These are phyloP conservation scores for Oikopleura albicans DNA, from an alignment of 23 tunicate genomes.

Conservation along the genomic window DNA sequence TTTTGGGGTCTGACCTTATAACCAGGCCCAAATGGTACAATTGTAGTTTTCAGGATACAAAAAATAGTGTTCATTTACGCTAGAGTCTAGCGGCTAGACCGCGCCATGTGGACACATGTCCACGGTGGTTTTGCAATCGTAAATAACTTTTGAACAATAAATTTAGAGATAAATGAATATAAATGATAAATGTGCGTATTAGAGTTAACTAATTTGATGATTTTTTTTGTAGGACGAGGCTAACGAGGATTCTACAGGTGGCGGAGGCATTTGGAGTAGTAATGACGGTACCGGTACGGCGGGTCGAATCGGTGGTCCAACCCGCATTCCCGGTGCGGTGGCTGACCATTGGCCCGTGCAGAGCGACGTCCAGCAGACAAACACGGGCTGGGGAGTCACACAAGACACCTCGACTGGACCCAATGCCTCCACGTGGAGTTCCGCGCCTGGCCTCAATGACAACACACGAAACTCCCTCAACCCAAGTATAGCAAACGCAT, in stretches of 20 bases:
- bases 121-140: too few relatives aligned
- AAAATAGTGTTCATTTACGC: too few relatives aligned
- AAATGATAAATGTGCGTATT: too few relatives aligned
- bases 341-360: background rate
- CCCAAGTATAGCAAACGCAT: background rate
- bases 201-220: too few relatives aligned
- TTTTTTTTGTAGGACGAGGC: background rate
- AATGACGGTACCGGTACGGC: constrained; percentile 1
- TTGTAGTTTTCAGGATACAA: too few relatives aligned
- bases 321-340: background rate
- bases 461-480: background rate
- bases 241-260: background rate
- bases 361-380: background rate
- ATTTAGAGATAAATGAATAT: too few relatives aligned
- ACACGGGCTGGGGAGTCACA: background rate
- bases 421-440: background rate
- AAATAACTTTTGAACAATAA: too few relatives aligned
- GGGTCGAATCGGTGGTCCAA: background rate
- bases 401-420: background rate
- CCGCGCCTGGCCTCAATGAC: background rate
- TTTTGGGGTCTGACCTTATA: too few relatives aligned
- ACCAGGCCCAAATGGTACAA: too few relatives aligned
- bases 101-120: too few relatives aligned
- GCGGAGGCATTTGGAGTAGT: constrained; percentile 16
- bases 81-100: too few relatives aligned